These are phyloP conservation scores for Sylvia atricapilla DNA, from an alignment of 2,113 vertebrate genomes.

Conservation along the genomic window DNA sequence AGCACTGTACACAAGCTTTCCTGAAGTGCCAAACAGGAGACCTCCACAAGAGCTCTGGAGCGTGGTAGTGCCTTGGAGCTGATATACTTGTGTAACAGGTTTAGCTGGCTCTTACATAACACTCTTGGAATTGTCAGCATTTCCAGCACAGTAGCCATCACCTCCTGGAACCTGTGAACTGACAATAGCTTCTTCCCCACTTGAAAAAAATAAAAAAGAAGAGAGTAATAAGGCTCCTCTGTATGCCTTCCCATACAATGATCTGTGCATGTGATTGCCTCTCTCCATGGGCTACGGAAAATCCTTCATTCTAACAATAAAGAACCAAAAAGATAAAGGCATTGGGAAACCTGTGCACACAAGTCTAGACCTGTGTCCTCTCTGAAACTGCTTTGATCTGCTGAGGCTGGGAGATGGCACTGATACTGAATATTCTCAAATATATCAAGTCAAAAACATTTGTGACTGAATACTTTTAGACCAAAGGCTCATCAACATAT, in stretches of 20 bases:
- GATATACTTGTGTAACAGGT: background rate
- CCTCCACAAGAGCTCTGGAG: background rate
- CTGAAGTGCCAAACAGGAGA: background rate
- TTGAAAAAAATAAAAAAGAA: background rate
- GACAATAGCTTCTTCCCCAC: background rate
- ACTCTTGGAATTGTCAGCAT: background rate
- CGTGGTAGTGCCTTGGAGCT: background rate
- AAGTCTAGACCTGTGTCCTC: background rate
- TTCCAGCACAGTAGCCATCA: background rate
- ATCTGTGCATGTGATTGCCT: background rate
- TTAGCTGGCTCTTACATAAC: background rate
- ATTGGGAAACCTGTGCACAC: background rate
- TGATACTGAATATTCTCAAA: background rate
- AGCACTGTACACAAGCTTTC: background rate
- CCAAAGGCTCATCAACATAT: background rate
- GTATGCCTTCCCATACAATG: fast-evolving
- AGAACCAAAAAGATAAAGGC: background rate
- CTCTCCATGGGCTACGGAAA: background rate
- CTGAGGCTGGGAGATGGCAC: background rate
- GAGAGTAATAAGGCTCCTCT: background rate
- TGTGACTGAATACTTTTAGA: background rate
- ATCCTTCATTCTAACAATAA: background rate
- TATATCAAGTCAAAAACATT: background rate
- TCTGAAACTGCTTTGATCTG: background rate
- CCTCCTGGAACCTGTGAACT: background rate